A percentile compares a stretch with the other conserved stretches of the same genome.
phyloP scores from a whole-genome alignment of 2,113 vertebrate species.

The Laterallus jamaicensis region DNA sequence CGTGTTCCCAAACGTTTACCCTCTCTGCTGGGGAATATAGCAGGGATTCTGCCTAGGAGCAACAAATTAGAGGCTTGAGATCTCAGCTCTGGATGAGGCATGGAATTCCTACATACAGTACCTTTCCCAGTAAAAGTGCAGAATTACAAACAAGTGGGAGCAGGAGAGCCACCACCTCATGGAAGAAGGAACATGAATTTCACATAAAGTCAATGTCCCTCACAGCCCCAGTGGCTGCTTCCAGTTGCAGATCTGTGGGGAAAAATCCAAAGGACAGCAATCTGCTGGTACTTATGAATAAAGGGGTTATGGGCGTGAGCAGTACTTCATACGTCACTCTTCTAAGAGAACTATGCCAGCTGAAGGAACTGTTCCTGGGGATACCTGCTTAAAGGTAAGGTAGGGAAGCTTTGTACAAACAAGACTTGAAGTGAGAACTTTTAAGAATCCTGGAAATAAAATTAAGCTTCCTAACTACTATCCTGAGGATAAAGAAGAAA shows the following conservation, averaged over 20 bases:
- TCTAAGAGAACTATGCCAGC: neutral
- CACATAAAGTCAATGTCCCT: neutral
- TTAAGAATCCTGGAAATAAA: neutral
- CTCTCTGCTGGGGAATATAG: neutral
- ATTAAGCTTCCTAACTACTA: neutral
- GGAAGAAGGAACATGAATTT: neutral
- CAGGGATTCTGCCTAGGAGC: neutral
- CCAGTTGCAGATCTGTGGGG: neutral
- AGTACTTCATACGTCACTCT: neutral
- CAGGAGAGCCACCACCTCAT: neutral
- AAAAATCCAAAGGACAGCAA: neutral
- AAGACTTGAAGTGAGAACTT: neutral
- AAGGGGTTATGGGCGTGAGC: neutral
- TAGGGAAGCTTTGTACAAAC: neutral
- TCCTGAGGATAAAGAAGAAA: slow-evolving; percentile 3
- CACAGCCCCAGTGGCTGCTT: neutral
- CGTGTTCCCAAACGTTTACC: neutral
- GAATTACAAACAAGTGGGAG: neutral
- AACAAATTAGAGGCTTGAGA: neutral
- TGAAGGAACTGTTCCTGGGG: neutral
- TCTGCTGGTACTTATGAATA: neutral
- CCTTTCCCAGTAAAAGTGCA: neutral
- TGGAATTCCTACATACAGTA: neutral
- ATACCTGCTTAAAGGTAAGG: neutral
- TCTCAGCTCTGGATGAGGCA: neutral